These are phyloP conservation scores for Daboia siamensis DNA, from an alignment of 2,113 vertebrate genomes.

Conservation along the genomic window DNA sequence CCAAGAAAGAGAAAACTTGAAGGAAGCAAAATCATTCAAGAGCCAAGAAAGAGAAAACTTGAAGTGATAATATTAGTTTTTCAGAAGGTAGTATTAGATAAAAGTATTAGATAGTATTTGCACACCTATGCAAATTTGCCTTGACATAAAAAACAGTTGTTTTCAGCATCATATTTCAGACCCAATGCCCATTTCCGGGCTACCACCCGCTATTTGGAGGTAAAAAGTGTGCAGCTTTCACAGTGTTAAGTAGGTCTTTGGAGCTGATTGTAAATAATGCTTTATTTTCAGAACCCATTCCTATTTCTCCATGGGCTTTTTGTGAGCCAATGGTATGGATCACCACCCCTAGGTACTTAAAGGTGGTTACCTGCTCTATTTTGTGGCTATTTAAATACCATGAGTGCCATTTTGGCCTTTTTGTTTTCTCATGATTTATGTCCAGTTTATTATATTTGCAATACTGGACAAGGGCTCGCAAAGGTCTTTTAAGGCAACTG, in stretches of 20 bases:
- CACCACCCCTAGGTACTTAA: no score
- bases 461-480: no score
- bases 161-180: background rate
- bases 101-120: background rate
- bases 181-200: background rate
- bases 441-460: no score
- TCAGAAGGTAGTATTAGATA: background rate
- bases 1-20: background rate
- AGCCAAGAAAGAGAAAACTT: background rate
- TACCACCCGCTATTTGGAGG: background rate
- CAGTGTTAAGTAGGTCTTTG: no score
- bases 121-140: background rate
- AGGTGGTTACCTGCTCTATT: no score
- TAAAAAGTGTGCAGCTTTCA: background rate
- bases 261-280: background rate
- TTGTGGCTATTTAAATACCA: no score
- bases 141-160: background rate
- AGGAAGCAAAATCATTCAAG: background rate
- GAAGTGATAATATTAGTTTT: background rate
- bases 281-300: background rate
- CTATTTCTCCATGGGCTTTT: no score
- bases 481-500: no score
- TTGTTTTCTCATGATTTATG: no score
- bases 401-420: no score
- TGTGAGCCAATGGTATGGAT: no score